These are phyloP conservation scores for Apamea monoglypha DNA, from an alignment of 2,888 invertebrate genomes.

Conservation along the genomic window DNA sequence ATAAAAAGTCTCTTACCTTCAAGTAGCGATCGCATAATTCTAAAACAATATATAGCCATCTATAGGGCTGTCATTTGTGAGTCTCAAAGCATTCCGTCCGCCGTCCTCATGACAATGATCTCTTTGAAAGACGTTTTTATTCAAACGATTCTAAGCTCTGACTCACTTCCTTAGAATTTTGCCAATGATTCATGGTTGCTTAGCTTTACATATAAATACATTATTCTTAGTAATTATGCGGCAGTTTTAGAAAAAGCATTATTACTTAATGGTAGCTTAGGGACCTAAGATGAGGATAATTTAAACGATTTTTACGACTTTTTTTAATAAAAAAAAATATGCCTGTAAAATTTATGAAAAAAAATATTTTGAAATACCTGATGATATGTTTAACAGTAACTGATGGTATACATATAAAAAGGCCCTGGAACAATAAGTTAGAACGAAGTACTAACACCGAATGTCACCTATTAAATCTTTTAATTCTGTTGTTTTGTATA, in stretches of 20 bases:
- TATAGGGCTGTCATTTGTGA: conserved; percentile 47
- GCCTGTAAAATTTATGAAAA: no score
- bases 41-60: conserved; percentile 44
- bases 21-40: conserved; percentile 13
- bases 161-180: conserved; percentile 61
- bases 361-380: no score
- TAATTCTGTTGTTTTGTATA: no score
- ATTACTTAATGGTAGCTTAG: background rate
- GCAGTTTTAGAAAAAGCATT: background rate
- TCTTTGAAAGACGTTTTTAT: conserved; percentile 63
- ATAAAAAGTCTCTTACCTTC: background rate
- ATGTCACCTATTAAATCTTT: no score
- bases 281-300: background rate
- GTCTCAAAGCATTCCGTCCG: conserved; percentile 61
- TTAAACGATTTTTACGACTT: no score
- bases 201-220: conserved; percentile 6
- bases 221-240: background rate
- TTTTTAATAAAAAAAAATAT: no score
- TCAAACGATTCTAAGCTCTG: conserved; percentile 47
- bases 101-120: conserved; percentile 63
- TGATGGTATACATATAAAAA: no score
- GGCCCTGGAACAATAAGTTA: no score
- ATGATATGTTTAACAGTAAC: no score
- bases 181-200: conserved; percentile 60
- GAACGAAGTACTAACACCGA: no score